A percentile compares a stretch with the other conserved stretches of the same genome.
Conservation (phyloP, 1,140 invertebrate species). For the Stenopsyche tienmushanensis region DNA sequence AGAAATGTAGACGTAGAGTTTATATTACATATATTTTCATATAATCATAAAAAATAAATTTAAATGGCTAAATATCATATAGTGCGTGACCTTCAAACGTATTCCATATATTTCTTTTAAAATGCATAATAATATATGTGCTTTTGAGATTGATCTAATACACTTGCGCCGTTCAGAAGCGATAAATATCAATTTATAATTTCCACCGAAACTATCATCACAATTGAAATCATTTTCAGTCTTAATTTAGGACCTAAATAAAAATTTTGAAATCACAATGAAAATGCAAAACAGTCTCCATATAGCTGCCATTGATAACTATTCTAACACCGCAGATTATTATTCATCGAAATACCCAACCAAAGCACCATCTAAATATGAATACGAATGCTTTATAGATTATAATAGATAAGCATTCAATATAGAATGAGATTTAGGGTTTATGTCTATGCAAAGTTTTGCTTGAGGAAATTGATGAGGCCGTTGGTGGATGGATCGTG, state of each 20-base stretch:
- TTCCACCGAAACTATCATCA: neutral
- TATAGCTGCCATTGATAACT: too few species aligned
- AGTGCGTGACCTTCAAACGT: too few species aligned
- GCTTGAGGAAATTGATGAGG: conserved; percentile 92
- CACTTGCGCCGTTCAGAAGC: neutral
- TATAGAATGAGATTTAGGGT: too few species aligned
- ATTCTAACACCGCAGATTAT: too few species aligned
- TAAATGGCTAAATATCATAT: too few species aligned
- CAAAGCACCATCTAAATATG: too few species aligned
- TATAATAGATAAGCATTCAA: neutral
- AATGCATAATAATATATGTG: too few species aligned
- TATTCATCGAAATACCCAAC: too few species aligned
- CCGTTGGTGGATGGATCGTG: conserved; percentile 94
- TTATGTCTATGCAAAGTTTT: conserved; percentile 50
- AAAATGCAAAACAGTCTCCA: neutral
- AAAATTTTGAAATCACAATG: neutral
- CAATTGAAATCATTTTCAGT: neutral
- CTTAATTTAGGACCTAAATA: neutral
- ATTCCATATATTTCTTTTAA: too few species aligned
- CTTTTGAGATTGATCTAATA: neutral
- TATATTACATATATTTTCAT: too few species aligned
- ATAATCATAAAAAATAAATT: too few species aligned
- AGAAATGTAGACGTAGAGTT: too few species aligned
- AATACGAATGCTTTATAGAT: neutral
- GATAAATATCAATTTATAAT: neutral